phyloP scores from a whole-genome alignment of 2,797 vertebrate genomes.

The Spinus pinus region DNA sequence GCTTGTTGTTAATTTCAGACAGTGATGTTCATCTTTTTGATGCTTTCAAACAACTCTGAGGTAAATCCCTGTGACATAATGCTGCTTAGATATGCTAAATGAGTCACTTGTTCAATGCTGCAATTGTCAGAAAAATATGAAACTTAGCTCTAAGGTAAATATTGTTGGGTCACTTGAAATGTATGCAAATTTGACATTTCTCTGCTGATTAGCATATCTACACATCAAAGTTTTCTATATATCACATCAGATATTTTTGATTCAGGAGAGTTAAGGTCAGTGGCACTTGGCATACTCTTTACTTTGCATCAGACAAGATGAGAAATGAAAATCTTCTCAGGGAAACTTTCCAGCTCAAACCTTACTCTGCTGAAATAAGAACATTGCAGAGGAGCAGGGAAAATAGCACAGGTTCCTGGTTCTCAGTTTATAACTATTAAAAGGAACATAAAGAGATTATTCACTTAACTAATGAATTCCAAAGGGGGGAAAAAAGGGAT shows the following conservation, averaged over 20 bases:
- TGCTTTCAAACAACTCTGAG: constrained; percentile 76
- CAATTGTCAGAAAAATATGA: constrained; percentile 88
- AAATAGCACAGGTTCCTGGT: neutral
- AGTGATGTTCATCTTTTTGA: constrained; percentile 82
- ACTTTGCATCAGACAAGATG: constrained; percentile 63
- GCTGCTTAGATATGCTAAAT: constrained; percentile 84
- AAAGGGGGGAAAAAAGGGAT: rapidly evolving
- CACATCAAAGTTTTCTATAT: constrained; percentile 82
- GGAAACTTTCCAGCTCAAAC: constrained; percentile 40
- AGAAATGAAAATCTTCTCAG: constrained; percentile 49
- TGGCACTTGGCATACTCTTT: constrained; percentile 69
- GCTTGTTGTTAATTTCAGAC: constrained; percentile 80
- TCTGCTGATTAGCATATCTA: constrained; percentile 89
- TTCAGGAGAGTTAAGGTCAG: constrained; percentile 75
- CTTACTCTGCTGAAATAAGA: constrained; percentile 37
- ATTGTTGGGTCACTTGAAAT: constrained; percentile 87
- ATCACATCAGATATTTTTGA: constrained; percentile 76
- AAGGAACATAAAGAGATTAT: neutral
- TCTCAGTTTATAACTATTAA: neutral
- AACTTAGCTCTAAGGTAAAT: constrained; percentile 86
- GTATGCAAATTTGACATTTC: constrained; percentile 99
- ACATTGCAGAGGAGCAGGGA: neutral
- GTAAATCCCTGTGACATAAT: constrained; percentile 81
- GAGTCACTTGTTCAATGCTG: constrained; percentile 85
- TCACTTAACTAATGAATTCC: neutral